A percentile compares a stretch with the other conserved stretches of the same genome.
These are phyloP conservation scores for Mystacides longicornis DNA, from an alignment of 2,888 invertebrate genomes.

Conservation along the genomic window DNA sequence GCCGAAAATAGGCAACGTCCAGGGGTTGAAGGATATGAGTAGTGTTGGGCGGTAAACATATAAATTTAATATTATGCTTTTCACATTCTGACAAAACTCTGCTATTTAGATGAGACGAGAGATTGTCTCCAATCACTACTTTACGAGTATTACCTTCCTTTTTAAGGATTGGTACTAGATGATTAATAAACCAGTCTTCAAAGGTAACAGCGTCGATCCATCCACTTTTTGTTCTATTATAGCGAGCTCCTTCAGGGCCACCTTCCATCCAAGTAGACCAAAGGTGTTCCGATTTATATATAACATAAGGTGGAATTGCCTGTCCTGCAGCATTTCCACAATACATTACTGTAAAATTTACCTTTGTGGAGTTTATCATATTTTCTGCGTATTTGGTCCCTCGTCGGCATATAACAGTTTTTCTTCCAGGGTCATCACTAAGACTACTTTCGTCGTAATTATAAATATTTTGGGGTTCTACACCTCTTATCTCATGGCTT, in stretches of 20 bases:
- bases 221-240: slow-evolving; percentile 3
- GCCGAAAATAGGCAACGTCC: not conserved
- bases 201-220: slow-evolving; percentile 1
- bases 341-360: not conserved
- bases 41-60: not conserved
- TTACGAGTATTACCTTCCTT: not conserved
- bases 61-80: not conserved
- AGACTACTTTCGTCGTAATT: not conserved
- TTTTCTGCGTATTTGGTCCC: not conserved
- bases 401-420: not conserved
- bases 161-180: not conserved
- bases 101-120: not conserved
- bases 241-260: not conserved
- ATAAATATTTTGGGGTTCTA: not conserved
- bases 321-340: not conserved
- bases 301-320: not conserved
- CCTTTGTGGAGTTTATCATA: slow-evolving; percentile 3
- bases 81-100: not conserved
- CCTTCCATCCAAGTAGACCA: slow-evolving; percentile 3
- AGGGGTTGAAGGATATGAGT: not conserved
- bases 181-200: slow-evolving; percentile 3
- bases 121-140: not conserved
- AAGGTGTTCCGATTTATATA: not conserved
- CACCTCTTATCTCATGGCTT: not conserved
- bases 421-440: not conserved